Percentiles rank a stretch among this genome's conserved stretches.
Conservation (phyloP, 1,140 invertebrate genomes). For the Drosophila funebris region DNA sequence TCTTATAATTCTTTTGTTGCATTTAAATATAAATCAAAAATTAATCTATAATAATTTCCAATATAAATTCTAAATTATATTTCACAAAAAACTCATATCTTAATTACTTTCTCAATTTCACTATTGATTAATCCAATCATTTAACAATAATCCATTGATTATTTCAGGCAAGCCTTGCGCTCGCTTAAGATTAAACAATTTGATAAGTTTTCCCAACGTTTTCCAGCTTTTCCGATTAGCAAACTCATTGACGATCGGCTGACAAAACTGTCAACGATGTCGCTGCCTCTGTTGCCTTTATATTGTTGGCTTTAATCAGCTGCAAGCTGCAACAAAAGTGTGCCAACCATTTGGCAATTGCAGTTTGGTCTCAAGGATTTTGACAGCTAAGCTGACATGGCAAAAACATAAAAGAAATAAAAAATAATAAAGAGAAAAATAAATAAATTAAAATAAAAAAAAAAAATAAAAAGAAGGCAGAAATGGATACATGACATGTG, state of each 20-base stretch:
- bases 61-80: no score
- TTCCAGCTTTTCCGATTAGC: conserved; percentile 16
- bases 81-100: no score
- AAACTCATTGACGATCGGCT: conserved; percentile 13
- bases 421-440: no score
- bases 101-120: not conserved
- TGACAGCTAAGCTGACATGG: conserved; percentile 78
- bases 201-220: conserved; percentile 1
- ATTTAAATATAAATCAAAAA: no score
- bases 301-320: conserved; percentile 55
- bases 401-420: conserved; percentile 43
- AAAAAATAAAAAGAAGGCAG: conserved; percentile 19
- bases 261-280: conserved; percentile 63
- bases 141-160: not conserved
- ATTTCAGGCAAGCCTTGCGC: not conserved
- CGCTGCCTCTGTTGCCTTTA: not conserved
- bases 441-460: conserved; percentile 6
- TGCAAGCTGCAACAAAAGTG: conserved; percentile 36
- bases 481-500: conserved; percentile 62
- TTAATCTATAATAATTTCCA: no score
- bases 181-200: not conserved
- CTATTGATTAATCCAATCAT: not conserved
- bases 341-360: conserved; percentile 68
- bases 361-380: conserved; percentile 68
- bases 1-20: no score